A percentile compares a stretch with the other conserved stretches of the same genome.
phyloP scores from a whole-genome alignment of 2,888 invertebrate genomes.

The Steinernema hermaphroditum region DNA sequence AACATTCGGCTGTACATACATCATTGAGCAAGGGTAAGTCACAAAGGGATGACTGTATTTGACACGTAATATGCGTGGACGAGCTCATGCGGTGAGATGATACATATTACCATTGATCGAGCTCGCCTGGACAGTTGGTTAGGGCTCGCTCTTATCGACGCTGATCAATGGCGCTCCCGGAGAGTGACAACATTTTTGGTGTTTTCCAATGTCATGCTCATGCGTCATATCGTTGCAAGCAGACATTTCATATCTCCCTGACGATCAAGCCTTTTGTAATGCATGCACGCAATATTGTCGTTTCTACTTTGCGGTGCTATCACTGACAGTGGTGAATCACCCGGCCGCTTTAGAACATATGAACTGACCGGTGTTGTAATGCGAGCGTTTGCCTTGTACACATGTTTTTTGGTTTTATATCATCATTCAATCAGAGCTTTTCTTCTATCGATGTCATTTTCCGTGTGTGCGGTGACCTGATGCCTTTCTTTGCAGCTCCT shows the following conservation, averaged over 20 bases:
- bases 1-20: neutral
- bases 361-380: neutral
- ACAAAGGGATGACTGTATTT: neutral
- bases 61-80: too few species aligned
- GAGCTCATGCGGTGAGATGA: neutral
- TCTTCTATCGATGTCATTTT: neutral
- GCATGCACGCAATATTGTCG: too few species aligned
- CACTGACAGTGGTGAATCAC: neutral
- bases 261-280: too few species aligned
- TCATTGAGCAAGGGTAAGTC: slow-evolving; percentile 10
- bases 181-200: neutral
- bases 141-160: slow-evolving; percentile 10
- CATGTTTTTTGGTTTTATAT: neutral
- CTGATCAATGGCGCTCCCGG: slow-evolving; percentile 1
- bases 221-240: too few species aligned
- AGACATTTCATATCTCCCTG: too few species aligned
- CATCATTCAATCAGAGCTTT: neutral
- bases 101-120: slow-evolving; percentile 14
- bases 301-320: too few species aligned
- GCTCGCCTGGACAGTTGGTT: slow-evolving; percentile 3
- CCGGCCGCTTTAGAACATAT: neutral
- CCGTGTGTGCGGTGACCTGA: too few species aligned
- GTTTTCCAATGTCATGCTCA: slow-evolving; percentile 16
- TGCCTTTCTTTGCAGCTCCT: slow-evolving; percentile 18
- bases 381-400: neutral